These are phyloP conservation scores for Clarias fuscus DNA, from an alignment of 2,797 vertebrate species.

Conservation along the genomic window DNA sequence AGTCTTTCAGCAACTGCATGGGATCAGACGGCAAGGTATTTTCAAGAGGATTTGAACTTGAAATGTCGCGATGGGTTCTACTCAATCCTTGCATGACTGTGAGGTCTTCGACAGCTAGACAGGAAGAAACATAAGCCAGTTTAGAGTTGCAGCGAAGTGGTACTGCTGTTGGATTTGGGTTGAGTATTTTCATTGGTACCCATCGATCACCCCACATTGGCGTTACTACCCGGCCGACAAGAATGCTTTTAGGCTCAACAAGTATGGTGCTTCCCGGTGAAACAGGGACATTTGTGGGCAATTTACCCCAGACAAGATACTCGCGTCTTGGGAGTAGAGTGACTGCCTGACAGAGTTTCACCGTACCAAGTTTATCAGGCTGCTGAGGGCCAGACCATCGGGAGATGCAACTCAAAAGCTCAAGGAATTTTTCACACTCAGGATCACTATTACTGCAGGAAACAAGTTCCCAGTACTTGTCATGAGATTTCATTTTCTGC, in stretches of 20 bases:
- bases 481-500: not conserved
- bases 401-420: constrained; percentile 29
- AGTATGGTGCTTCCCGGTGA: constrained; percentile 31
- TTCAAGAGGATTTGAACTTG: not conserved
- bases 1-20: not conserved
- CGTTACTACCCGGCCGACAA: constrained; percentile 20
- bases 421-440: constrained; percentile 34
- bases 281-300: constrained; percentile 3
- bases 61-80: not conserved
- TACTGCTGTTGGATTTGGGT: not conserved
- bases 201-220: constrained; percentile 44
- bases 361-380: constrained; percentile 26
- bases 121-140: constrained; percentile 18
- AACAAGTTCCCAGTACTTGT: constrained; percentile 17
- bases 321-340: constrained; percentile 26
- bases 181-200: constrained; percentile 40
- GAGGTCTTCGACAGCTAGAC: constrained; percentile 32
- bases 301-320: constrained; percentile 45
- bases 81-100: not conserved
- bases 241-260: constrained; percentile 40
- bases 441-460: constrained; percentile 25
- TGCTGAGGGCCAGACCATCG: not conserved
- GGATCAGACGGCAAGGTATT: not conserved
- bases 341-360: constrained; percentile 23
- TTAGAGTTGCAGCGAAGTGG: constrained; percentile 24